Evolutionary conservation across 2,797 vertebrate genomes (phyloP), one percentile per base, ranked within the genome.

Genomic region (Mormyrops attenuatus): DNA sequence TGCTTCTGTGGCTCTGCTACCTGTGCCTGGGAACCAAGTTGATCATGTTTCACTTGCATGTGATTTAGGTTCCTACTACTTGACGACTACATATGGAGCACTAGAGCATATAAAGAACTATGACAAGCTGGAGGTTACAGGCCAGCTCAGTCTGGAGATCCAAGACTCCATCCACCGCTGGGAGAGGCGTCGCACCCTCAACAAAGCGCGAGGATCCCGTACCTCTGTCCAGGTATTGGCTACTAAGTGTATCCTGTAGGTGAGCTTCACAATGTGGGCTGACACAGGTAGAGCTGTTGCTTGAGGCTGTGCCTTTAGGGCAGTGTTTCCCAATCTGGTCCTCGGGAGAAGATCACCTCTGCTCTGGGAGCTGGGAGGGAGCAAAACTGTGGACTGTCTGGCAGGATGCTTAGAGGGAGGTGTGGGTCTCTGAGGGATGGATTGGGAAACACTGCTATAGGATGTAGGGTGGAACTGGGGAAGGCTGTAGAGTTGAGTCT

Each of bases 91-190:
- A 22, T 99, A 99, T 0, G 98, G 98, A 1, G 97, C 98, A 44
- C 93, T 99, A 93, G 98, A 99, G 91, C 98, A 99, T 92, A 98
- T 99, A 49, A 99, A 97, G 95, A 97, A 96, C 85, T 99, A 98
- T 0, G 97, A 99, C 94, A 98, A 98, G 95, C 97, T 98, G 94
- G 95, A 97, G 0, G 96, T 97, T 52, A 97, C 97, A 0, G 94
- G 97, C 88, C 97, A 99, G 94, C 96, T 99, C 88, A 99, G 98
- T 57, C 11, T 96, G 92, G 98, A 99, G 92, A 97, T 99, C 63
- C 98, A 99, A 93, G 98, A 99, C 93, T 99, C 98, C 89, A 99
- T 99, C 92, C 96, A 99, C 90, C 97, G 97, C 91, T 99, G 98
- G 98, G 97, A 99, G 93, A 95, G 98, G 60, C 95, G 98, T 44